Percentiles rank a stretch among this genome's conserved stretches.
These are phyloP conservation scores for Drosophila sp. DNA, from an alignment of 1,140 invertebrate species.

Conservation along the genomic window DNA sequence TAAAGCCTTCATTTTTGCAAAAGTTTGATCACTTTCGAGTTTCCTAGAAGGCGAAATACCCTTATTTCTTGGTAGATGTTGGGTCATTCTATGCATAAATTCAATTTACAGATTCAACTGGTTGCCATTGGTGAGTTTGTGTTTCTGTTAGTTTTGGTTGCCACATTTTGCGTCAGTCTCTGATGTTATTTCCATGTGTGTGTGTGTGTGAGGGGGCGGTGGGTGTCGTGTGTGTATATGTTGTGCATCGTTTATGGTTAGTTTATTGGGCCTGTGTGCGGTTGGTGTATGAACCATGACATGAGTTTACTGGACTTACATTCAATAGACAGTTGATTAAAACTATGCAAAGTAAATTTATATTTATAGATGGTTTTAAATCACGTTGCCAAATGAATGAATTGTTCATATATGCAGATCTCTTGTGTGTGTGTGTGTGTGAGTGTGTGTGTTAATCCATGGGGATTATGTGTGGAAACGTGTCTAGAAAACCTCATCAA, in stretches of 20 bases:
- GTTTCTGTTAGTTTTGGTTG: conserved; percentile 16
- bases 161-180: conserved; percentile 7
- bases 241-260: conserved; percentile 16
- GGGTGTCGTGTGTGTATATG: background rate
- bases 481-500: conserved; percentile 7
- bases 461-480: background rate
- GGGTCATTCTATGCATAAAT: conserved; percentile 12
- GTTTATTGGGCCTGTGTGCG: conserved; percentile 11
- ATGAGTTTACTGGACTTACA: conserved; percentile 28
- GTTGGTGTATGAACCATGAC: conserved; percentile 33
- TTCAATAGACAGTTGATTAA: conserved; percentile 52
- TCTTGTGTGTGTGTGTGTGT: conserved; percentile 10
- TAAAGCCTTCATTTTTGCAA: no score
- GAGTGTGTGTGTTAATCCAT: conserved; percentile 6
- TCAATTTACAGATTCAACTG: conserved; percentile 60
- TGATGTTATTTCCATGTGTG: conserved; percentile 4
- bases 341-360: conserved; percentile 54
- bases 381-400: conserved; percentile 32
- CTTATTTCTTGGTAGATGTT: background rate
- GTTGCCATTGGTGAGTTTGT: conserved; percentile 40
- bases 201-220: background rate
- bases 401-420: conserved; percentile 10
- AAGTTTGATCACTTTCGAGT: no score
- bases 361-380: conserved; percentile 45
- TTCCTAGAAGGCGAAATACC: background rate